phyloP scores from a whole-genome alignment of 2,113 vertebrate species.

The Eulemur macaco region DNA sequence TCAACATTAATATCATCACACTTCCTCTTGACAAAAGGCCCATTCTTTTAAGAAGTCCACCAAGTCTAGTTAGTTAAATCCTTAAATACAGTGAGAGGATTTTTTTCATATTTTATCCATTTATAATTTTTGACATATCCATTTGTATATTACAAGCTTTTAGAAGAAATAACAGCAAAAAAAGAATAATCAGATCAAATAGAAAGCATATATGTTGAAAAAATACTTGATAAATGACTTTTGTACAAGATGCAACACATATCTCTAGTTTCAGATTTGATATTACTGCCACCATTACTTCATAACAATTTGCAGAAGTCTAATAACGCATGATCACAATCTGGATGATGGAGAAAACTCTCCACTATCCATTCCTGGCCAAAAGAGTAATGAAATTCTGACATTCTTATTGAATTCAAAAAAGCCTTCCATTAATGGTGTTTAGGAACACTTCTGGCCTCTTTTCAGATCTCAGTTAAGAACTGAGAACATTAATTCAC shows the following conservation, averaged over 20 bases:
- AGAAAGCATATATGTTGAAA: neutral
- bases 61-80: neutral
- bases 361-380: neutral
- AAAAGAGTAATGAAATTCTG: neutral
- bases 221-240: neutral
- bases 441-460: neutral
- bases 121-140: neutral
- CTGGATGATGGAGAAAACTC: neutral
- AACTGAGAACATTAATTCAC: neutral
- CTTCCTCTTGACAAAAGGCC: neutral
- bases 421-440: neutral
- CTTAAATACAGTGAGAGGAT: neutral
- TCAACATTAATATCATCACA: neutral
- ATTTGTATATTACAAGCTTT: neutral
- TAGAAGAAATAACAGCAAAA: slow-evolving; percentile 5
- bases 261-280: neutral
- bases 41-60: neutral
- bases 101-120: neutral
- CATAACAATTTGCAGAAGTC: neutral
- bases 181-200: neutral
- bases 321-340: neutral
- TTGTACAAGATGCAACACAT: neutral
- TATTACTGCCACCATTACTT: neutral
- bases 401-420: neutral
- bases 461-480: neutral